Base-by-base conservation (phyloP, 2,888 invertebrate genomes). In the Melieria omissa region DNA sequence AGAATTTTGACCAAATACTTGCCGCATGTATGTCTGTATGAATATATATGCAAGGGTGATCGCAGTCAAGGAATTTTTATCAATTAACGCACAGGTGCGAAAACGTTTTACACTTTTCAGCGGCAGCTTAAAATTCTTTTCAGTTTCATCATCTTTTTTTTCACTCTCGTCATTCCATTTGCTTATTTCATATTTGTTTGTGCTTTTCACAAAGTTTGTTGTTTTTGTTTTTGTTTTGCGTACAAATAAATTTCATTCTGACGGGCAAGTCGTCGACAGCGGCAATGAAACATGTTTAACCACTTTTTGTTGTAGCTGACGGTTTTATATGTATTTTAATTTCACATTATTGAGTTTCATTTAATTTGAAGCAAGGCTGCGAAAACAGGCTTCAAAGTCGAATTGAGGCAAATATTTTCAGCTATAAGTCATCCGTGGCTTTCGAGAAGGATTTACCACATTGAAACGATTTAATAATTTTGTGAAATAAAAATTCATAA, bases 371-470 rank as follows among this genome's bases (percentile, higher is more conserved):
- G 2, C 12, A 14, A 58, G 10, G 29, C n/a, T 16, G 29, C 12
- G 6, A 5, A 58, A 58, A 58, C 58, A 12, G 58, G 29, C 41
- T 41, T 41, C 29, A 58, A 58, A 14, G 41, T 9, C 5, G 5
- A 12, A 41, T 5, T 10, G 16, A 4, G 29, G 49, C 52, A 41
- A 41, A 65, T 65, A 65, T 65, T 65, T 65, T 29, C 5, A 41
- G 64, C 54, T 12, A 65, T 65, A 65, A 65, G 64, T 65, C 64
- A 65, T 65, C 64, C 29, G 29, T 29, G 29, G 29, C 29, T 29
- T 29, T 29, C 29, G 29, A 29, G 29, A 3, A 29, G 29, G 29
- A 29, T 29, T 29, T 29, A 29, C 29, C 29, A 29, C 29, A 29
- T 29, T 29, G 3, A 29, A 29, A 29, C 29, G 29, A 29, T 29